Evolutionary conservation across 2,888 invertebrate species (phyloP).

Genomic region (Acleris laterana): DNA sequence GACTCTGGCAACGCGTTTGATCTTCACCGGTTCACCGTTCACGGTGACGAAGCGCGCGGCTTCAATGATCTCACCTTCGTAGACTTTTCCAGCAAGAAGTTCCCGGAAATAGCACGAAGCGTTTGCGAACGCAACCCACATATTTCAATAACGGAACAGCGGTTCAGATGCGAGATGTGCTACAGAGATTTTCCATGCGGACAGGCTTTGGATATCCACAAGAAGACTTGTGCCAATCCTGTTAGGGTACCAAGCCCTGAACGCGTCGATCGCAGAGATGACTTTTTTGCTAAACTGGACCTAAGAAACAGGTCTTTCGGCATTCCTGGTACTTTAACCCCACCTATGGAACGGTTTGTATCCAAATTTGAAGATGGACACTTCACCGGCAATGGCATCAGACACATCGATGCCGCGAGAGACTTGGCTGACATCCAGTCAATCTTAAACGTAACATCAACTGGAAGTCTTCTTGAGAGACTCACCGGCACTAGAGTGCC

Average conservation of each 20-base stretch:
- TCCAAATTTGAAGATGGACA: slow-evolving; percentile 74
- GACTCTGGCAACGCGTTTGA: slow-evolving; percentile 89
- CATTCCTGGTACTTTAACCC: slow-evolving; percentile 74
- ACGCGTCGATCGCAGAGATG: slow-evolving; percentile 86
- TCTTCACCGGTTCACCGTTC: slow-evolving; percentile 87
- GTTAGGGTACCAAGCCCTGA: slow-evolving; percentile 79
- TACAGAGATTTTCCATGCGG: slow-evolving; percentile 88
- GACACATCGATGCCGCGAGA: slow-evolving; percentile 85
- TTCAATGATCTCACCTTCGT: slow-evolving; percentile 90
- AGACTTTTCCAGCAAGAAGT: slow-evolving; percentile 92
- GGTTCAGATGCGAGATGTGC: slow-evolving; percentile 89
- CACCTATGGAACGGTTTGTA: slow-evolving; percentile 74
- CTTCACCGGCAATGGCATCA: slow-evolving; percentile 65
- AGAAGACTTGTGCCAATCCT: slow-evolving; percentile 71
- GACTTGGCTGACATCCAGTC: slow-evolving; percentile 95
- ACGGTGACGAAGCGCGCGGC: slow-evolving; percentile 85
- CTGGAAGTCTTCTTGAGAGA: slow-evolving; percentile 87
- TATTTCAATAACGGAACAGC: slow-evolving; percentile 83
- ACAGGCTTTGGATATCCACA: slow-evolving; percentile 88
- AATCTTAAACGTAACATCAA: slow-evolving; percentile 91
- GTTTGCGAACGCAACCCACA: slow-evolving; percentile 88
- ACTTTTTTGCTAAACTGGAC: slow-evolving; percentile 92
- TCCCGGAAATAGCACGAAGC: slow-evolving; percentile 90
- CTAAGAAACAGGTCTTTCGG: slow-evolving; percentile 88
- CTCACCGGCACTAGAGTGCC: slow-evolving; percentile 77